A percentile compares a stretch with the other conserved stretches of the same genome.
Conservation (phyloP, 2,797 vertebrate species). For the Propithecus deckenii region DNA sequence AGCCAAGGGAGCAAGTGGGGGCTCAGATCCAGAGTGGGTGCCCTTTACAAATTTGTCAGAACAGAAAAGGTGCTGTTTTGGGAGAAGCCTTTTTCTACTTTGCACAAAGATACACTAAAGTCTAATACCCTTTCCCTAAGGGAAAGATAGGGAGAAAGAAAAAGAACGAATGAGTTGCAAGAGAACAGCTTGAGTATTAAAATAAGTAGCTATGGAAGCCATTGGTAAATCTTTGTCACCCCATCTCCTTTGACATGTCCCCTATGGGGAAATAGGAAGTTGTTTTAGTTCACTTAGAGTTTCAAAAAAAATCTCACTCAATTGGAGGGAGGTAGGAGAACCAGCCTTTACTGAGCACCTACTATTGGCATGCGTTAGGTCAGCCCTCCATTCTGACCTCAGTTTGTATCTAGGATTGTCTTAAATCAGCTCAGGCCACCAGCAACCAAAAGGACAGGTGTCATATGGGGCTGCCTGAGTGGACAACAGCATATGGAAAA, state of each 20-base stretch:
- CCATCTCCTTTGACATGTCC: neutral
- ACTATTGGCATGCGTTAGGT: neutral
- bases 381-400: neutral
- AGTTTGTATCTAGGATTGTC: neutral
- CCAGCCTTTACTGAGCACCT: neutral
- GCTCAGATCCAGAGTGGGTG: neutral
- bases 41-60: neutral
- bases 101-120: neutral
- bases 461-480: neutral
- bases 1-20: neutral
- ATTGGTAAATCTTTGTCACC: neutral
- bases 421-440: neutral
- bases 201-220: neutral
- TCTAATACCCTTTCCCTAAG: neutral
- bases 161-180: neutral
- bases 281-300: neutral
- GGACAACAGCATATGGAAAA: neutral
- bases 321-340: neutral
- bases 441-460: neutral
- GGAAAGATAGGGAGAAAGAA: neutral
- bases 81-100: neutral
- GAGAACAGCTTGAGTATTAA: neutral
- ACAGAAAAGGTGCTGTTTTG: neutral
- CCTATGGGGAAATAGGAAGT: neutral
- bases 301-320: neutral